Base-by-base conservation (phyloP, 2,797 vertebrate genomes). In the Oryzias dopingdopingensis region DNA sequence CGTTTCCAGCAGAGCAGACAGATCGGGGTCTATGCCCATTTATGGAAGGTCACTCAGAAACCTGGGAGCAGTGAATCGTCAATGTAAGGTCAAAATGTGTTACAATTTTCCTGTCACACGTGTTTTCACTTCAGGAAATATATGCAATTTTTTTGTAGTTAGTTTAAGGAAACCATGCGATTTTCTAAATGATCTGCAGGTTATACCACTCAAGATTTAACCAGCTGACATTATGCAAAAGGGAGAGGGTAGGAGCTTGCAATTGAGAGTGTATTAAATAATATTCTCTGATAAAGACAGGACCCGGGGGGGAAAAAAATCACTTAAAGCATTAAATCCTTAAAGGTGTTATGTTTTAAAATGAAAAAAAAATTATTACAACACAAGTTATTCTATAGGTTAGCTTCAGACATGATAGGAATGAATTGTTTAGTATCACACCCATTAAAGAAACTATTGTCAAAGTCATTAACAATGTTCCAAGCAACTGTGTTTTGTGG, bases 91-190 rank as follows among this genome's bases (percentile, higher is more conserved):
- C 74, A 79, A 58, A 70, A 70, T 77, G 79, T 82, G 81, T 82
- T 62, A 84, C 71, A 80, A 79, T 87, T 79, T 62, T 64, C 47
- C 82, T 85, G 81, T 80, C 85, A 84, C 64, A 64, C 29, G 46
- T 59, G 50, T 65, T 77, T 32, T 79, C 72, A 58, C 85, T 86
- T 81, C 76, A 17, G 66, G 72, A 72, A 80, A 69, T 77, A 82
- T 24, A 4, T 44, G 59, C 32, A 13, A 3, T 10, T 32, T 12
- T 3, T 32, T 5, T 26, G 1, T 26, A 1, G 5, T 26, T 32
- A 10, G 10, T 32, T 32, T 32, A 10, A 29, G 45, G 55, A 22
- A 62, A 67, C 6, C 24, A 26, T 26, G 6, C 5, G 32, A 60
- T 60, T 43, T 67, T 59, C 24, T 44, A 24, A 42, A 52, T 51